Conservation (phyloP, 1,140 invertebrate genomes). For the Drosophila asahinai region DNA sequence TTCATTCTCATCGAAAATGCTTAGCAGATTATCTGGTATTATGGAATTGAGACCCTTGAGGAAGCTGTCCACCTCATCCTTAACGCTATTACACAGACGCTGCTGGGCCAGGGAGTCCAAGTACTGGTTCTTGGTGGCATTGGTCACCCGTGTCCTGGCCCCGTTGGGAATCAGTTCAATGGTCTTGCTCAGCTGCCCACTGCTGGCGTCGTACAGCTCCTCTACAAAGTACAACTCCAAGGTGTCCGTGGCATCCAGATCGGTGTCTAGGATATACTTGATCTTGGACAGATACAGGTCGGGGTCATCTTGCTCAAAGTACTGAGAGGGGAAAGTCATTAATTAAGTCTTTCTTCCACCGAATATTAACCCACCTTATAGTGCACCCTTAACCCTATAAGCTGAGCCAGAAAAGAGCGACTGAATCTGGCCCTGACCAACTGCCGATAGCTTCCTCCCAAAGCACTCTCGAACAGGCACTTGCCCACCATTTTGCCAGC, state of each 20-base stretch:
- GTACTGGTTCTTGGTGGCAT: slow-evolving; percentile 87
- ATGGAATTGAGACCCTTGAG: slow-evolving; percentile 95
- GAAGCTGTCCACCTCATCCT: slow-evolving; percentile 95
- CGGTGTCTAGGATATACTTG: slow-evolving; percentile 96
- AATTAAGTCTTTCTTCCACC: slow-evolving; percentile 77
- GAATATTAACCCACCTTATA: slow-evolving; percentile 88
- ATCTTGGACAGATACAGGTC: slow-evolving; percentile 96
- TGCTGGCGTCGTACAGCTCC: slow-evolving; percentile 92
- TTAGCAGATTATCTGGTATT: slow-evolving; percentile 96
- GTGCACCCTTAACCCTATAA: slow-evolving; percentile 95
- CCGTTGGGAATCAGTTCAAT: slow-evolving; percentile 92
- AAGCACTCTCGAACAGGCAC: slow-evolving; percentile 92
- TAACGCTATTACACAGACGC: slow-evolving; percentile 91
- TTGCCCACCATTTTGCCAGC: slow-evolving; percentile 96
- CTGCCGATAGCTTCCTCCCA: slow-evolving; percentile 94
- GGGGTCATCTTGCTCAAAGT: slow-evolving; percentile 98
- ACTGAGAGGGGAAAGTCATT: slow-evolving; percentile 85
- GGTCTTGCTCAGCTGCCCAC: slow-evolving; percentile 91
- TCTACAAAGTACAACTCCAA: slow-evolving; percentile 95
- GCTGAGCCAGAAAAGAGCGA: slow-evolving; percentile 96
- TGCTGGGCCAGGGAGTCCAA: slow-evolving; percentile 96
- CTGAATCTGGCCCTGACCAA: slow-evolving; percentile 95
- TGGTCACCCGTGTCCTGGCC: slow-evolving; percentile 85
- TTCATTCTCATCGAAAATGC: slow-evolving; percentile 98
- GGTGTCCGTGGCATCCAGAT: slow-evolving; percentile 90